A percentile compares a stretch with the other conserved stretches of the same genome.
These are phyloP conservation scores for Balaenoptera acutorostrata DNA, from an alignment of 2,113 vertebrate genomes.

Conservation along the genomic window DNA sequence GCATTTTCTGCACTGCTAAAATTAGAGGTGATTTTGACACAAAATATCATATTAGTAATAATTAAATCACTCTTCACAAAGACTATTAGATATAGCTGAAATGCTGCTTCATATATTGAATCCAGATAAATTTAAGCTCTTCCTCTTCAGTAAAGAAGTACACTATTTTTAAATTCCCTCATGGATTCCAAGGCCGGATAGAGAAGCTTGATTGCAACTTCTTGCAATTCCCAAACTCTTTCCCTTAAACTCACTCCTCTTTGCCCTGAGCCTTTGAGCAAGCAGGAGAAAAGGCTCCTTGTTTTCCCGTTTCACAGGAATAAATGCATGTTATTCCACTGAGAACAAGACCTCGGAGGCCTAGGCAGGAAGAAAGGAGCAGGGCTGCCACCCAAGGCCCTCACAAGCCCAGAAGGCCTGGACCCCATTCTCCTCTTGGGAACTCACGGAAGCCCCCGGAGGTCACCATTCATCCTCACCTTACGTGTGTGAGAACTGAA, in stretches of 20 bases:
- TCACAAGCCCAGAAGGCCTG: background rate
- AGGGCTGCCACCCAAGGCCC: too few relatives aligned
- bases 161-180: constrained; percentile 14
- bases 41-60: background rate
- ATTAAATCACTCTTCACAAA: background rate
- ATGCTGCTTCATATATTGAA: background rate
- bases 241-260: background rate
- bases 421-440: background rate
- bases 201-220: background rate
- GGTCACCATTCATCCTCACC: background rate
- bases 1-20: background rate
- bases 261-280: background rate
- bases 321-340: background rate
- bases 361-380: background rate
- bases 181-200: background rate
- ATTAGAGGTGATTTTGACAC: background rate
- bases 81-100: background rate
- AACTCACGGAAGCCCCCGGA: accelerated
- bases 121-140: background rate
- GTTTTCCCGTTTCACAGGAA: background rate
- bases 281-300: background rate
- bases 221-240: background rate
- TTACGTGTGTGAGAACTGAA: background rate
- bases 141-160: background rate
- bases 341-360: background rate